Percentiles rank a stretch among this genome's conserved stretches.
Conservation (phyloP, 1,140 invertebrate genomes). For the Drosophila rufa region DNA sequence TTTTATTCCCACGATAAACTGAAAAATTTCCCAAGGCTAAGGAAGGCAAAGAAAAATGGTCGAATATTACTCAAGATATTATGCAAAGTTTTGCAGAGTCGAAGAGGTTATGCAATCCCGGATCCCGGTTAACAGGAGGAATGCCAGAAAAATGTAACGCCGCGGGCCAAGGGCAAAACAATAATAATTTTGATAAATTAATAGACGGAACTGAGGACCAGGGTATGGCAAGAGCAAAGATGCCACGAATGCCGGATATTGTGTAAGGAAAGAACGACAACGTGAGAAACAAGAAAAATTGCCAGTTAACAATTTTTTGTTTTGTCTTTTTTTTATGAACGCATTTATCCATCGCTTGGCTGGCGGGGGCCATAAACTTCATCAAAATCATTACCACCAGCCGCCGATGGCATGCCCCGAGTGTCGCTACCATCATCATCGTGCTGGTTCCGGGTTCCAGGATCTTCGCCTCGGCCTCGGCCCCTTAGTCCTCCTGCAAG, state of each 20-base stretch:
- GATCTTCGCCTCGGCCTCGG: not conserved
- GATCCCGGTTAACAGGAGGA: conserved; percentile 35
- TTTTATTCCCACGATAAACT: conserved; percentile 2
- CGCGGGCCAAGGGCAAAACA: conserved; percentile 27
- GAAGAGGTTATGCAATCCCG: conserved; percentile 9
- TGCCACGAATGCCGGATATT: conserved; percentile 62
- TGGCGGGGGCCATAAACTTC: conserved; percentile 57
- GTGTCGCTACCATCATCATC: conserved; percentile 52
- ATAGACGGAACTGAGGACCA: conserved; percentile 56
- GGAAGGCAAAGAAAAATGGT: conserved; percentile 3
- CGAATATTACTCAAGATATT: conserved; percentile 44
- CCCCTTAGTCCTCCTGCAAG: conserved; percentile 17
- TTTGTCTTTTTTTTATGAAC: conserved; percentile 42
- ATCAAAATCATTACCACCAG: conserved; percentile 68
- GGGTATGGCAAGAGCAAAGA: conserved; percentile 38
- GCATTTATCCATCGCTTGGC: conserved; percentile 41
- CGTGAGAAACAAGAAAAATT: conserved; percentile 61
- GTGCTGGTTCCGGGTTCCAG: conserved; percentile 21
- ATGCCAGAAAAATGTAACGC: conserved; percentile 40
- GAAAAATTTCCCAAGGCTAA: conserved; percentile 2
- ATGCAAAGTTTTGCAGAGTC: conserved; percentile 17
- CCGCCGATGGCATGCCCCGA: conserved; percentile 31
- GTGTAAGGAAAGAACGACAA: conserved; percentile 23
- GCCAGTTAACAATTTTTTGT: conserved; percentile 79
- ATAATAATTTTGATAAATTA: conserved; percentile 77